phyloP scores from a whole-genome alignment of 1,140 invertebrate genomes.

The Ips typographus region DNA sequence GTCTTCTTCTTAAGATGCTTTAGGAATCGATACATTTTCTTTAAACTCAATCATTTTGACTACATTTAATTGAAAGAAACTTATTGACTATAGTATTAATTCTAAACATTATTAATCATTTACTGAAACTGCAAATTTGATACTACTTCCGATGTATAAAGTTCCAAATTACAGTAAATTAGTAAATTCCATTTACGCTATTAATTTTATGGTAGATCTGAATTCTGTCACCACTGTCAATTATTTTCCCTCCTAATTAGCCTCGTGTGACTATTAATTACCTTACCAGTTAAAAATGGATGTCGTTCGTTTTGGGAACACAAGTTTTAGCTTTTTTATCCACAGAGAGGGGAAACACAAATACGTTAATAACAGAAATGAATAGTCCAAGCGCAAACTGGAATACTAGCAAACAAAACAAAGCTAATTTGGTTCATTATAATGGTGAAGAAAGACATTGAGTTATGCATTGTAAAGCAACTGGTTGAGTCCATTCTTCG shows the following conservation, averaged over 20 bases:
- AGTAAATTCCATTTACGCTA: slow-evolving; percentile 23
- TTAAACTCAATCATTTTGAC: no score
- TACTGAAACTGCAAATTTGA: no score
- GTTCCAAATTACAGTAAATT: slow-evolving; percentile 7
- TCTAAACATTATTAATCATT: no score
- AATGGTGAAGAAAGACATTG: neutral
- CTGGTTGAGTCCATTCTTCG: neutral
- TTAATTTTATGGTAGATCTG: slow-evolving; percentile 26
- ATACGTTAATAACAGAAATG: neutral
- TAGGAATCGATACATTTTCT: no score
- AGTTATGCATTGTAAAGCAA: neutral
- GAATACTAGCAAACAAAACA: neutral
- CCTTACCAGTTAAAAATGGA: slow-evolving; percentile 29
- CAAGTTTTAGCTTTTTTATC: slow-evolving; percentile 17
- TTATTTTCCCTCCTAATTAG: slow-evolving; percentile 32
- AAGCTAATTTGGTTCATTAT: neutral
- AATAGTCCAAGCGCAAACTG: neutral
- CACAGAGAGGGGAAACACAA: neutral
- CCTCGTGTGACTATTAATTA: slow-evolving; percentile 30
- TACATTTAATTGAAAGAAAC: no score
- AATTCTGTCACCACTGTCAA: slow-evolving; percentile 31
- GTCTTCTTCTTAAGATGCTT: no score
- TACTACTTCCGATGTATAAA: neutral
- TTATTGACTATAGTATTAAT: no score
- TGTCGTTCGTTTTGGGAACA: slow-evolving; percentile 22